Conservation (phyloP, 1,140 invertebrate species). For the Harlomillsia oculata region DNA sequence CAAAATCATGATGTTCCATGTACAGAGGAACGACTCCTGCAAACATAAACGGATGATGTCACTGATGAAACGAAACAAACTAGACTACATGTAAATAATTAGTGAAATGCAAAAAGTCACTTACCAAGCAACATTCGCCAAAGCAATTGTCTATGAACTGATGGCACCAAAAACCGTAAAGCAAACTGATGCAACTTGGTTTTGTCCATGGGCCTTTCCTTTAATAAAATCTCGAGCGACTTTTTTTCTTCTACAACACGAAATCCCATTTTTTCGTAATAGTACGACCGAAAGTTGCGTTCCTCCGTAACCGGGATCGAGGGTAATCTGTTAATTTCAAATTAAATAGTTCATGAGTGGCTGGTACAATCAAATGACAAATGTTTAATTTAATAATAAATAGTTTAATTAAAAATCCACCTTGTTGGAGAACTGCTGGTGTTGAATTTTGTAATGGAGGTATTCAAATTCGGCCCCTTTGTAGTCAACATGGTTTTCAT, state of each 20-base stretch:
- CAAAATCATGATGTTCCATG: slow-evolving; percentile 60
- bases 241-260: slow-evolving; percentile 83
- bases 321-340: too few relatives aligned
- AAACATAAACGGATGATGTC: slow-evolving; percentile 28
- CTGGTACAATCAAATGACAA: too few relatives aligned
- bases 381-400: too few relatives aligned
- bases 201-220: slow-evolving; percentile 71
- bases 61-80: background rate
- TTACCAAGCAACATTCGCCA: slow-evolving; percentile 76
- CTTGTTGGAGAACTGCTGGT: too few relatives aligned
- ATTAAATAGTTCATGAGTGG: too few relatives aligned
- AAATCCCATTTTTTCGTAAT: slow-evolving; percentile 83
- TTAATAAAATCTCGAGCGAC: slow-evolving; percentile 79
- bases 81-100: background rate
- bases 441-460: too few relatives aligned
- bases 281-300: slow-evolving; percentile 74
- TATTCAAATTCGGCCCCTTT: too few relatives aligned
- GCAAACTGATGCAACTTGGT: slow-evolving; percentile 75
- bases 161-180: slow-evolving; percentile 68
- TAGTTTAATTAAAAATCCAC: too few relatives aligned
- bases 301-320: slow-evolving; percentile 5
- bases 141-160: slow-evolving; percentile 64
- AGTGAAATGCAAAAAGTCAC: background rate
- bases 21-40: slow-evolving; percentile 62
- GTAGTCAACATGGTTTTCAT: too few relatives aligned